A percentile compares a stretch with the other conserved stretches of the same genome.
These are phyloP conservation scores for Arion vulgaris DNA, from an alignment of 1,140 invertebrate genomes.

Conservation along the genomic window DNA sequence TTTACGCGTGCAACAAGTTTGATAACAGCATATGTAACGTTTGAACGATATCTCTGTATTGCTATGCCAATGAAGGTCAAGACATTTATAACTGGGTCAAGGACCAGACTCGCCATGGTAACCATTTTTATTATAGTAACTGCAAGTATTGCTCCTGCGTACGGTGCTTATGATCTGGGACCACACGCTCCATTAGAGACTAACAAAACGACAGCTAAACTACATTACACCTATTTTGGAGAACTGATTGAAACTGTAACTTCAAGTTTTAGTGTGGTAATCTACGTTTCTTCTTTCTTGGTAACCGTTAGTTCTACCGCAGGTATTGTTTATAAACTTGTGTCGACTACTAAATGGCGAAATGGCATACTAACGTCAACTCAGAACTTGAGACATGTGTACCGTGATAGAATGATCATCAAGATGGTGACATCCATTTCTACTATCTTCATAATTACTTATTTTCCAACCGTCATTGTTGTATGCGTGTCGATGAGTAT, in stretches of 20 bases:
- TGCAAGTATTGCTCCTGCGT: not conserved
- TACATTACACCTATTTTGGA: not conserved
- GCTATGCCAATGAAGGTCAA: slow-evolving; percentile 23
- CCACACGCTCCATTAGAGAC: not conserved
- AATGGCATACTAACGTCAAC: not conserved
- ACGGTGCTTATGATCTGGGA: not conserved
- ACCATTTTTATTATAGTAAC: not conserved
- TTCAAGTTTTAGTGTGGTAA: not conserved
- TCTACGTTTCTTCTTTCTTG: not conserved
- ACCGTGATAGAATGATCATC: not conserved
- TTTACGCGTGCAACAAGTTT: slow-evolving; percentile 3
- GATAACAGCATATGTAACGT: slow-evolving; percentile 12
- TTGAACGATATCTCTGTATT: slow-evolving; percentile 26
- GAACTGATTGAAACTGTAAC: not conserved
- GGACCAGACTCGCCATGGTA: not conserved
- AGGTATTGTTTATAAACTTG: not conserved
- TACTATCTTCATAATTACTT: not conserved
- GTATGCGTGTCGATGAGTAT: not conserved
- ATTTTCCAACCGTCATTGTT: not conserved
- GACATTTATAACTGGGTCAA: not conserved
- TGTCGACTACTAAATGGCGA: not conserved
- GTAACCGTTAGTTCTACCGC: not conserved
- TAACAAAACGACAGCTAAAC: too few relatives aligned
- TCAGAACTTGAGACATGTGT: not conserved
- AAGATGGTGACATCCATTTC: not conserved